phyloP scores from a whole-genome alignment of 1,140 invertebrate species.

The Achatina immaculata region DNA sequence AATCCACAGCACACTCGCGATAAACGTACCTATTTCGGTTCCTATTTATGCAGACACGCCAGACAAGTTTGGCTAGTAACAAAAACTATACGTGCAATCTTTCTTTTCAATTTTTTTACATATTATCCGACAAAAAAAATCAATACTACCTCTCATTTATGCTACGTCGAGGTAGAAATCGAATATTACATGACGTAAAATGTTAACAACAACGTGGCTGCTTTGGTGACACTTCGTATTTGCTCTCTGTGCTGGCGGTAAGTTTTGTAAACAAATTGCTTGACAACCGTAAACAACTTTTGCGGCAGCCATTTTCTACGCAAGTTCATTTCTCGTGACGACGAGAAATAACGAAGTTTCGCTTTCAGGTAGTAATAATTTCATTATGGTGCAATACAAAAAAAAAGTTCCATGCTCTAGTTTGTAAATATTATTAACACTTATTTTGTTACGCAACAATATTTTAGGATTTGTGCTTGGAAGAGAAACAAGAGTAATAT shows the following conservation, averaged over 20 bases:
- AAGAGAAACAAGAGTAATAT: too few relatives aligned
- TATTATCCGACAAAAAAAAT: background rate
- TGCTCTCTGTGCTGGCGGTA: background rate
- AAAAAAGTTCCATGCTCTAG: too few relatives aligned
- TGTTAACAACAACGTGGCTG: background rate
- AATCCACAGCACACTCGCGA: too few relatives aligned
- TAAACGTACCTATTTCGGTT: background rate
- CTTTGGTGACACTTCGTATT: background rate
- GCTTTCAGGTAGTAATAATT: too few relatives aligned
- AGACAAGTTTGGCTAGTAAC: background rate
- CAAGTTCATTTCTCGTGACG: background rate
- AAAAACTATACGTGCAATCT: background rate
- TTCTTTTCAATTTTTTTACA: too few relatives aligned
- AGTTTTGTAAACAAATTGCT: background rate
- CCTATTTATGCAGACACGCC: background rate
- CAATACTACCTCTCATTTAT: background rate
- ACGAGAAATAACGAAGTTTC: too few relatives aligned
- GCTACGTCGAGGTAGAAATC: background rate
- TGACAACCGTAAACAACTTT: constrained; percentile 13
- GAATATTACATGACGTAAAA: background rate
- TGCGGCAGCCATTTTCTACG: background rate
- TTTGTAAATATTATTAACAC: too few relatives aligned
- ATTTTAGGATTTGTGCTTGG: too few relatives aligned
- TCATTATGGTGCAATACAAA: too few relatives aligned
- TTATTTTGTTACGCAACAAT: too few relatives aligned